Evolutionary conservation across 2,113 vertebrate species (phyloP).

Genomic region (Sceloporus tristichus): DNA sequence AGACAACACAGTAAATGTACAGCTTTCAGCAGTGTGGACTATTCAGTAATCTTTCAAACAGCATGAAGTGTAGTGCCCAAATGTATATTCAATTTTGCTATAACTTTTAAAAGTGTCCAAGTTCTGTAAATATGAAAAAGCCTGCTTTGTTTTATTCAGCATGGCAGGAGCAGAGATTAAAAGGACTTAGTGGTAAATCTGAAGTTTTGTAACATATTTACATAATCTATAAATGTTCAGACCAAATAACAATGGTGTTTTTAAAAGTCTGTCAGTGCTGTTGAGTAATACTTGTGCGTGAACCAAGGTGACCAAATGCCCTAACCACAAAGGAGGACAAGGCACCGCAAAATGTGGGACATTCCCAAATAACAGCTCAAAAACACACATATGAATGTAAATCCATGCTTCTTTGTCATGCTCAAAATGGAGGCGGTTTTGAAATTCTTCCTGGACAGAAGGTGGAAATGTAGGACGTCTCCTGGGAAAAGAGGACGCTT

Average conservation of each 20-base stretch:
- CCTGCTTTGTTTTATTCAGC: conserved; percentile 38
- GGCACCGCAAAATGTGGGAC: too few relatives aligned
- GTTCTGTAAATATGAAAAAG: conserved; percentile 39
- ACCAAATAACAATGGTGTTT: background rate
- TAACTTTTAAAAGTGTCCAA: conserved; percentile 22
- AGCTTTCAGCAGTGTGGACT: background rate
- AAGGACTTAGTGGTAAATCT: background rate
- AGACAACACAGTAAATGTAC: background rate
- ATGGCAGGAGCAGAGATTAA: background rate
- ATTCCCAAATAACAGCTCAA: too few relatives aligned
- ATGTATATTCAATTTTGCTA: background rate
- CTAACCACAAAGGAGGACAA: too few relatives aligned
- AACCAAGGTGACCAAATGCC: too few relatives aligned
- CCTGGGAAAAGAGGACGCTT: too few relatives aligned
- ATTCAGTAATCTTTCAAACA: background rate
- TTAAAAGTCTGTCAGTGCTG: background rate
- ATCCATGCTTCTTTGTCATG: too few relatives aligned
- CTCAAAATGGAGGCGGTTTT: too few relatives aligned
- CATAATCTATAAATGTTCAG: background rate
- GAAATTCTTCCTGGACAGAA: too few relatives aligned
- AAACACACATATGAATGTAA: too few relatives aligned
- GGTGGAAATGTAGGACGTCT: too few relatives aligned
- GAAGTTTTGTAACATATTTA: background rate
- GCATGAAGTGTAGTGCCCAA: background rate
- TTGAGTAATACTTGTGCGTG: too few relatives aligned